These are phyloP conservation scores for Ictidomys tridecemlineatus DNA, from an alignment of 2,113 vertebrate genomes.

Conservation along the genomic window DNA sequence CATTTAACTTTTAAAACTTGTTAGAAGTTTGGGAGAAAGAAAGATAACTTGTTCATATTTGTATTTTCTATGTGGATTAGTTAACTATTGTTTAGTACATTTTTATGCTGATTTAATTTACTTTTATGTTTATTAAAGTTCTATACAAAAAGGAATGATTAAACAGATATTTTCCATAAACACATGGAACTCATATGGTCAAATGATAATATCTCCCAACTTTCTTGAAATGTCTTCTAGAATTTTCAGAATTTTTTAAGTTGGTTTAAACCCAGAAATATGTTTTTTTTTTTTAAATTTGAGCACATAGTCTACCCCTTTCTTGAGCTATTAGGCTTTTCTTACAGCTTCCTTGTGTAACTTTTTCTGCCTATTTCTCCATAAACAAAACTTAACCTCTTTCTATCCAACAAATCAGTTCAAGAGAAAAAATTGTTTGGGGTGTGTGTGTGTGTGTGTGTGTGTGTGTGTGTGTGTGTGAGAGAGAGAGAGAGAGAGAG, in stretches of 20 bases:
- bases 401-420: neutral
- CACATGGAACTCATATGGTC: neutral
- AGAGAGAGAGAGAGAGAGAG: no score
- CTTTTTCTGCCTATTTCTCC: neutral
- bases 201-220: neutral
- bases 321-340: neutral
- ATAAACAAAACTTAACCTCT: neutral
- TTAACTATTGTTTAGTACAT: neutral
- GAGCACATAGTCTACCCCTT: neutral
- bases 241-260: neutral
- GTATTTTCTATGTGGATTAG: neutral
- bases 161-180: neutral
- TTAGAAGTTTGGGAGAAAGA: neutral
- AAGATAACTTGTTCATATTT: neutral
- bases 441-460: no score
- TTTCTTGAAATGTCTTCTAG: conserved; percentile 28
- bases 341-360: neutral
- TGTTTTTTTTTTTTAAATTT: conserved; percentile 10
- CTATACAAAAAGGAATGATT: neutral
- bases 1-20: neutral
- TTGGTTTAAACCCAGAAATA: neutral
- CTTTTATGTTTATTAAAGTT: neutral
- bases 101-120: neutral
- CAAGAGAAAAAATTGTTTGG: neutral
- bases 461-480: no score